These are phyloP conservation scores for Zaprionus davidi DNA, from an alignment of 1,140 invertebrate genomes.

Conservation along the genomic window DNA sequence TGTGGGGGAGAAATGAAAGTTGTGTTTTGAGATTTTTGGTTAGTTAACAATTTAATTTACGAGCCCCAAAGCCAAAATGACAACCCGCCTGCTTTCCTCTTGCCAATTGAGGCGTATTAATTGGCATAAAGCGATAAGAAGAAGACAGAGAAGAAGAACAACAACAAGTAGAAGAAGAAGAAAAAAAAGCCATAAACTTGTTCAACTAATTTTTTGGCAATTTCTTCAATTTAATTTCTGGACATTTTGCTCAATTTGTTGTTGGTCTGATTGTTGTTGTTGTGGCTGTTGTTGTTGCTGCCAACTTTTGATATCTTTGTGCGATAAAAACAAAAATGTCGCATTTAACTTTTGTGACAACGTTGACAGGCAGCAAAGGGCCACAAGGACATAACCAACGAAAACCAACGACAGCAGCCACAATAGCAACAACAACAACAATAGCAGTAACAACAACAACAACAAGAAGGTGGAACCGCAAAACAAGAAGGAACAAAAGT, in stretches of 20 bases:
- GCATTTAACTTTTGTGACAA: constrained; percentile 49
- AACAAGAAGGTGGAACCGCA: constrained; percentile 3
- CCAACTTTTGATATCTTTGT: constrained; percentile 56
- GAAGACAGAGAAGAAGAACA: constrained; percentile 9
- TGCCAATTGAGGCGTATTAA: constrained; percentile 42
- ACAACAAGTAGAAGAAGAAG: neutral
- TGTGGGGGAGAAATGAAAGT: neutral
- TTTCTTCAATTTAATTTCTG: constrained; percentile 41
- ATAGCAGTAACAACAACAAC: neutral
- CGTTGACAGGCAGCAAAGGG: constrained; percentile 19
- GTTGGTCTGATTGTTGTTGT: constrained; percentile 6
- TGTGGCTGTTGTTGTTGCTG: constrained; percentile 50
- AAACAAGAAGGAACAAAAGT: constrained; percentile 24
- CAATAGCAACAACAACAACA: neutral
- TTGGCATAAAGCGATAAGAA: constrained; percentile 37
- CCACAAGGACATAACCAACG: neutral
- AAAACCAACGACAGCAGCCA: constrained; percentile 1
- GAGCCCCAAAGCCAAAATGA: neutral
- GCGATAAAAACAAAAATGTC: constrained; percentile 49
- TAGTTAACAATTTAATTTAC: constrained; percentile 66
- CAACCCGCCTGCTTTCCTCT: neutral
- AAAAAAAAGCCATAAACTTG: constrained; percentile 18
- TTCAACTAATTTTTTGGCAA: constrained; percentile 43
- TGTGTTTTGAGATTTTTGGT: constrained; percentile 30
- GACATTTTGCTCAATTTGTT: constrained; percentile 11